Evolutionary conservation across 2,113 vertebrate genomes (phyloP).

Genomic region (Chitala chitala): DNA sequence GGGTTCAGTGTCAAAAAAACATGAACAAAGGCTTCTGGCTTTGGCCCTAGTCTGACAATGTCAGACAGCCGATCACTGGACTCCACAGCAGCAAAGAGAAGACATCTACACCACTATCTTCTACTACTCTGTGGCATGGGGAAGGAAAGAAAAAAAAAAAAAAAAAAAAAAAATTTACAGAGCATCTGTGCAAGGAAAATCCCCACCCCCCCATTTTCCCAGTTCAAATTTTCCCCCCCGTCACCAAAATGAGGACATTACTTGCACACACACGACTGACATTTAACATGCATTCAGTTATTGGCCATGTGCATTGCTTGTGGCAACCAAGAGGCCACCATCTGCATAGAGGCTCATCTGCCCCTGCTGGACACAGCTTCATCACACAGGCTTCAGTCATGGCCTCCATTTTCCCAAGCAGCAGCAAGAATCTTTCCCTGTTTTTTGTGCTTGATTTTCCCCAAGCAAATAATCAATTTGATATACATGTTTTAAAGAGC

Average conservation of each 20-base stretch:
- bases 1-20: constrained; percentile 14
- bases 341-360: too few species aligned
- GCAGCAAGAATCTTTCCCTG: constrained; percentile 5
- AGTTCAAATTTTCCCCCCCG: too few species aligned
- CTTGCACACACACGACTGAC: too few species aligned
- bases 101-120: neutral
- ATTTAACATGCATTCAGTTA: too few species aligned
- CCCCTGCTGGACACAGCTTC: too few species aligned
- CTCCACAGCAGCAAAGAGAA: neutral
- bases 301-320: too few species aligned
- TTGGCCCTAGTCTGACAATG: neutral
- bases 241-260: too few species aligned
- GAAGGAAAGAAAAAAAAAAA: too few species aligned
- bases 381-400: constrained; percentile 13
- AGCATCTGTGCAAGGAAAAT: neutral
- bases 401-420: constrained; percentile 10
- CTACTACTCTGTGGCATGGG: too few species aligned
- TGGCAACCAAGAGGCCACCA: too few species aligned
- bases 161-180: too few species aligned
- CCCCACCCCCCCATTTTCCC: too few species aligned
- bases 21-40: neutral
- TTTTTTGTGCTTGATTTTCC: constrained; percentile 13
- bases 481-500: neutral
- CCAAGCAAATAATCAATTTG: neutral
- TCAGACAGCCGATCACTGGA: neutral